Evolutionary conservation across 2,888 invertebrate species (phyloP), one percentile per base, ranked within the genome.

Genomic region (Xestia rhomboidea): DNA sequence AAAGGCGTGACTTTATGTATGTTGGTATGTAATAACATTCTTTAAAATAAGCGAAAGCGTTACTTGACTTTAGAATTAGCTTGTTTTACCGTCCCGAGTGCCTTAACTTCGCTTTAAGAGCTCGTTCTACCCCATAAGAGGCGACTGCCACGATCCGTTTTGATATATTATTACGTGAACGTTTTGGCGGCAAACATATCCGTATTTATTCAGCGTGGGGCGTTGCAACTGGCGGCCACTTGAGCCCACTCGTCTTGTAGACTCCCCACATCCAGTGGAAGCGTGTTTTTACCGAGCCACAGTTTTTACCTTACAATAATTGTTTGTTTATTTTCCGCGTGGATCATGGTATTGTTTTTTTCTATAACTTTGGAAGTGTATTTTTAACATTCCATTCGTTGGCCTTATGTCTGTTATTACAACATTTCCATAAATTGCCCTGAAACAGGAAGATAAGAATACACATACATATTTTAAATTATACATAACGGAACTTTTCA

Each of bases 191-290:
- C 67, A 88, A 83, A 84, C 81, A 84, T 87, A 89, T 91, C 89
- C 82, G 86, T 91, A 92, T 91, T 92, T 91, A 91, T 91, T 89
- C 87, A 89, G 88, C 75, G 84, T 86, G 83, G 81, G 84, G 87
- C 83, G 85, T 81, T 86, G 87, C 76, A 80, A 81, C 80, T 80
- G 80, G 76, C 86, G 88, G 85, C 90, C 88, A 89, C 91, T 92
- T 88, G 87, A 91, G 87, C 84, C 84, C 90, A 87, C 90, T 90
- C 80, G 78, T 82, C 86, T 82, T 81, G 82, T 89, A 87, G 89
- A 88, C 90, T 87, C 83, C 80, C 87, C 91, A 89, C 89, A 89
- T 89, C 86, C 87, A 89, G 84, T 81, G 81, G 78, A 83, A 88
- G 84, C 83, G 84, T 79, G 86, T 89, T 91, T 90, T 82, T 82